phyloP scores from a whole-genome alignment of 2,888 invertebrate genomes.

The Leuctra nigra region DNA sequence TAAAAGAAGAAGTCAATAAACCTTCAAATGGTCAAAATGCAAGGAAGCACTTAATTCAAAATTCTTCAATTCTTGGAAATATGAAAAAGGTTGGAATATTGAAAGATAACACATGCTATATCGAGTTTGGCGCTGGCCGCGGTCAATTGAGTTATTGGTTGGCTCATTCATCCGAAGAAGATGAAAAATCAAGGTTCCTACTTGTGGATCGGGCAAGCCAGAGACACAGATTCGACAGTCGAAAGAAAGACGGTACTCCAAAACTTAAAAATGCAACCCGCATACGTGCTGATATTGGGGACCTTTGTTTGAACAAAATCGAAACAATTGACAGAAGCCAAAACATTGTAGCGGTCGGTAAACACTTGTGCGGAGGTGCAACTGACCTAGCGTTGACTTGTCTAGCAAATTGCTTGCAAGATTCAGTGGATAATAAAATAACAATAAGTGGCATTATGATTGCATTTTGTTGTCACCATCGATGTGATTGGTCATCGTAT shows the following conservation, averaged over 20 bases:
- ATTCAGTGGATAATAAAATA: slow-evolving; percentile 22
- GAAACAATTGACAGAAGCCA: slow-evolving; percentile 42
- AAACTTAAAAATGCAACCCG: slow-evolving; percentile 49
- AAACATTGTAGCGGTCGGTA: slow-evolving; percentile 62
- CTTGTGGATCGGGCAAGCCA: slow-evolving; percentile 73
- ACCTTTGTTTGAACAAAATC: slow-evolving; percentile 58
- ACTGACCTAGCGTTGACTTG: slow-evolving; percentile 75
- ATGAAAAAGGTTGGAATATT: slow-evolving; percentile 55
- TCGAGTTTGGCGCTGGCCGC: slow-evolving; percentile 90
- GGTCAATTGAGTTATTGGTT: slow-evolving; percentile 77
- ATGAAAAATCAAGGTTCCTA: slow-evolving; percentile 50
- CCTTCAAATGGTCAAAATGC: slow-evolving; percentile 54
- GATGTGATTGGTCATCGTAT: slow-evolving; percentile 65
- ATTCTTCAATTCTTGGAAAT: slow-evolving; percentile 66
- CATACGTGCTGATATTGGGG: slow-evolving; percentile 73
- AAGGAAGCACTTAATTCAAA: slow-evolving; percentile 70
- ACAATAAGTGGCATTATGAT: slow-evolving; percentile 56
- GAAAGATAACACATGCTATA: slow-evolving; percentile 57
- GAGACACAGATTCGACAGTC: slow-evolving; percentile 71
- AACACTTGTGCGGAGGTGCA: slow-evolving; percentile 85
- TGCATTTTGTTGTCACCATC: slow-evolving; percentile 89
- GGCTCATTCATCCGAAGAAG: slow-evolving; percentile 51
- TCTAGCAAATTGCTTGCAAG: slow-evolving; percentile 42
- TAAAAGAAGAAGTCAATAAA: slow-evolving; percentile 46
- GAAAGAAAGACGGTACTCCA: slow-evolving; percentile 44